phyloP scores from a whole-genome alignment of 2,113 vertebrate genomes.

The Mystacornis crossleyi region DNA sequence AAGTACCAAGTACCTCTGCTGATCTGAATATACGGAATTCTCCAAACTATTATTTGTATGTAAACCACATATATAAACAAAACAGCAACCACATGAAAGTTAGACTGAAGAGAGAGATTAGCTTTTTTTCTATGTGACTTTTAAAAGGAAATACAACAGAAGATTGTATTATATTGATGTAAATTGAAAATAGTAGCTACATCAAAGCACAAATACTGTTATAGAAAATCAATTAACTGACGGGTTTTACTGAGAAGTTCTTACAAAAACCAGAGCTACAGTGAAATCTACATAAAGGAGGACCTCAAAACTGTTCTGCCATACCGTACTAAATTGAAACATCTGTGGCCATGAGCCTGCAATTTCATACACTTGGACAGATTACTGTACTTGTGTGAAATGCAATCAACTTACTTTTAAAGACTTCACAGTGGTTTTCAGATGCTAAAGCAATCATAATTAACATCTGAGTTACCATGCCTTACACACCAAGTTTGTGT shows the following conservation, averaged over 20 bases:
- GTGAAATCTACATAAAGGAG: not conserved
- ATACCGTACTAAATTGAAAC: not conserved
- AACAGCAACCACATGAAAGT: not conserved
- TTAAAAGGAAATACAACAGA: not conserved
- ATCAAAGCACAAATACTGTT: not conserved
- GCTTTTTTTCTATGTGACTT: not conserved
- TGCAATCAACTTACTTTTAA: constrained; percentile 16
- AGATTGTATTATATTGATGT: not conserved
- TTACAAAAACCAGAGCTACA: not conserved
- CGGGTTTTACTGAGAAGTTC: not conserved
- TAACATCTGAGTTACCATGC: not conserved
- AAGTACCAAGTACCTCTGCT: not conserved
- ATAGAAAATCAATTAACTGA: not conserved
- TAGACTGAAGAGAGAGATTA: not conserved
- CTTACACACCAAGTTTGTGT: not conserved
- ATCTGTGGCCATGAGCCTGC: not conserved
- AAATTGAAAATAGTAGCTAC: not conserved
- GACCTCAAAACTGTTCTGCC: not conserved
- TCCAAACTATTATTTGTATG: not conserved
- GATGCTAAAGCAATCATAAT: constrained; percentile 8
- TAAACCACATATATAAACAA: not conserved
- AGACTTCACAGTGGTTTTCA: not conserved
- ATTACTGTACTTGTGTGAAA: constrained; percentile 2
- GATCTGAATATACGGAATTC: not conserved
- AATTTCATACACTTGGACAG: not conserved